Base-by-base conservation (phyloP, 1,140 invertebrate genomes). In the Phortica variegata region DNA sequence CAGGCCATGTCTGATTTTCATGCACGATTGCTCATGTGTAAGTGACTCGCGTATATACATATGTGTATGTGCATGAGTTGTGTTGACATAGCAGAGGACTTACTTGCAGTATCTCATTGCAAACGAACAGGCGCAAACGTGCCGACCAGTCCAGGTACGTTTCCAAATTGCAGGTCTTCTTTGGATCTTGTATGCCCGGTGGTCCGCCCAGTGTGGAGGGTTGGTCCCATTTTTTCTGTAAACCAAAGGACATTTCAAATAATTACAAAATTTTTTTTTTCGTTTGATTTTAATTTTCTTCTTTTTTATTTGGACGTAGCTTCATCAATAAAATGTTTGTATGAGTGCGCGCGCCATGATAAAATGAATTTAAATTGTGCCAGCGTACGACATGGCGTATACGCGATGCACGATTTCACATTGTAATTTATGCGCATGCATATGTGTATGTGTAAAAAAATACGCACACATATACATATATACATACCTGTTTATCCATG, bases 111-210 rank as follows among this genome's bases (percentile, higher is more conserved):
- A 75, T 75, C 53, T 74, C 70, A 47, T 76, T 75, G 59, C 70
- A 72, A 40, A 73, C 73, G 58, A 76, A 71, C 32, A 73, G 52
- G 41, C 73, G 66, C 29, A 73, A 47, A 69, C 73, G 70, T 61
- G 70, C 60, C 51, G 73, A 73, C 73, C 73, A 75, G 43, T 74
- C 62, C 43, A 75, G 52, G 51, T 76, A 75, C 31, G 65, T 74
- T 61, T 76, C 68, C 57, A 75, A 58, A 52, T 75, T 76, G 47
- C 73, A 75, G 19, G 72, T 75, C 59, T 75, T 75, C 47, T 76
- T 75, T 21, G 68, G 59, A 60, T 68, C 65, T 55, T 75, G 73
- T 31, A 47, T 60, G 34, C 65, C 61, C 18, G 66, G 62, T 16
- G 61, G 58, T 39, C 61, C 69, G 33, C 66, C 59, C 29, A 70